Evolutionary conservation across 2,113 vertebrate genomes (phyloP), one percentile per base, ranked within the genome.

Genomic region (Seriola quinqueradiata): DNA sequence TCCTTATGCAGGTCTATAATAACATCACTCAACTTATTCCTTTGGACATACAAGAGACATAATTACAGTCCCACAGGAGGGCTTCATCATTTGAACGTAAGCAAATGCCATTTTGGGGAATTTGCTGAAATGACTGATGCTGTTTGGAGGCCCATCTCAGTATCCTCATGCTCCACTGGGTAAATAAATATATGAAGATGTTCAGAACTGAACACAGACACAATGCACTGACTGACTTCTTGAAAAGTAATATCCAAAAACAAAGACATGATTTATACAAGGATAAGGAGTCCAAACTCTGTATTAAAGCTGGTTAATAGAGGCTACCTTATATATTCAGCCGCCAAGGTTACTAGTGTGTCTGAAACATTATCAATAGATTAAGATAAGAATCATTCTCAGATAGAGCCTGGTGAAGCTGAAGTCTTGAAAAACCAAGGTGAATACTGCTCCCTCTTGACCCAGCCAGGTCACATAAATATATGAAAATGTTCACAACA

Each of bases 241-340:
- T 14, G 34, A 63, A 50, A 66, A 64, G 25, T 28, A n/a, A 42
- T 50, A 72, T 65, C 55, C 64, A 42, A 76, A 79, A 67, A 76
- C 28, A 82, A 61, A 74, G 25, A 46, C 48, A 52, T 59, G 50
- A 48, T 73, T 89, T 61, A 76, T 42, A 42, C 19, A 71, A 83
- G 66, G 54, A 81, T 76, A 80, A 77, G 78, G 38, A 77, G 61
- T 72, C 57, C 17, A 66, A 65, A 88, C 57, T 71, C 54, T 67
- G 68, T 74, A 58, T 77, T 44, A 55, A 57, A 40, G 32, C 69
- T 65, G 25, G 63, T 16, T 59, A 70, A 86, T 42, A 63, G 48
- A 70, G 34, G 38, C 52, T 5, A n/a, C 50, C 77, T 91, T 80
- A 88, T 72, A 65, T 75, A 86, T 75, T 80, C 68, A 72, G 19